phyloP scores from a whole-genome alignment of 2,797 vertebrate species.

The Fistularia tabacaria region DNA sequence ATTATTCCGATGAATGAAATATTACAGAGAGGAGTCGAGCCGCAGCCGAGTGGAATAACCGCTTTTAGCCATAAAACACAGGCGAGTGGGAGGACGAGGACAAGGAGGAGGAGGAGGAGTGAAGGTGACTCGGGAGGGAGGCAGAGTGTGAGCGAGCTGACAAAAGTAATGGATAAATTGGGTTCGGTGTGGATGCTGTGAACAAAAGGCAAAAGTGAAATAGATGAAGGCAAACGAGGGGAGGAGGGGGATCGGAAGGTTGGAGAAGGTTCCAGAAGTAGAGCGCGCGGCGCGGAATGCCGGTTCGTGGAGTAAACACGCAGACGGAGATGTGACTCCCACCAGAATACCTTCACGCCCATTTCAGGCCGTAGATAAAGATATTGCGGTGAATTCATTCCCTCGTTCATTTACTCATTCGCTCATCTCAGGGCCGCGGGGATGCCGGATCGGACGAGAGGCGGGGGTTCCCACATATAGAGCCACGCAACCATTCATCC shows the following conservation, averaged over 20 bases:
- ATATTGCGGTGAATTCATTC: no score
- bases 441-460: no score
- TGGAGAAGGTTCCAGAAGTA: constrained; percentile 10
- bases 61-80: constrained; percentile 73
- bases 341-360: no score
- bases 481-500: no score
- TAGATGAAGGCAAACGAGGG: background rate
- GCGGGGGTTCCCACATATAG: no score
- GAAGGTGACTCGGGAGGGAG: constrained; percentile 67
- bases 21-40: constrained; percentile 74
- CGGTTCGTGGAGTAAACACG: no score
- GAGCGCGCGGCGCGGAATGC: no score
- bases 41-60: constrained; percentile 76
- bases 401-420: no score
- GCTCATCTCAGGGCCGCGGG: no score
- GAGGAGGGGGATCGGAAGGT: background rate
- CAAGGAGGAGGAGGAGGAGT: constrained; percentile 45
- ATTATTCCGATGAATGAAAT: constrained; percentile 82
- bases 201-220: constrained; percentile 19
- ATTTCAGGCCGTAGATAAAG: no score
- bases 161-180: constrained; percentile 46
- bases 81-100: constrained; percentile 54
- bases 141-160: constrained; percentile 31
- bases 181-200: constrained; percentile 36
- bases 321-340: no score